phyloP scores from a whole-genome alignment of 2,113 vertebrate genomes.

The Myxocyprinus asiaticus region DNA sequence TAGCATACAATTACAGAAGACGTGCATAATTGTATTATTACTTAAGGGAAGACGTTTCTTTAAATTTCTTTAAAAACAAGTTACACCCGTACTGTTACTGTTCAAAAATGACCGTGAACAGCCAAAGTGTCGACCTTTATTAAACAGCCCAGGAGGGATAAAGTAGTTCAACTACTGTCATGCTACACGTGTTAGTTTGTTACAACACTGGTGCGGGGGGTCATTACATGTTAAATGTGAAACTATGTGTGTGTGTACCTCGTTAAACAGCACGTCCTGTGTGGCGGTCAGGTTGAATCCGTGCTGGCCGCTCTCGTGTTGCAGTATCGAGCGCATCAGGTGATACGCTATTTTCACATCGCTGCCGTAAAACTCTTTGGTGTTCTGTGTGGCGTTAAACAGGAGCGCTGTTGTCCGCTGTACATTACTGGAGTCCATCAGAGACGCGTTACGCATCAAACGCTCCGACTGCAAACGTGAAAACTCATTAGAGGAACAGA shows the following conservation, averaged over 20 bases:
- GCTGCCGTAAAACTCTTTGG: conserved; percentile 81
- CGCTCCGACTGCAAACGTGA: conserved; percentile 76
- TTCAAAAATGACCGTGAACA: no score
- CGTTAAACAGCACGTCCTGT: conserved; percentile 91
- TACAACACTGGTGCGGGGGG: no score
- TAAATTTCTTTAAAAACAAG: no score
- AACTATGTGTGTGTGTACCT: conserved; percentile 73
- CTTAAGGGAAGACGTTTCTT: no score
- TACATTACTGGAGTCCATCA: conserved; percentile 76
- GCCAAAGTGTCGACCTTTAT: no score
- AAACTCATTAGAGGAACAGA: not conserved
- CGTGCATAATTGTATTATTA: no score
- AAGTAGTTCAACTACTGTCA: no score
- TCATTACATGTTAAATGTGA: no score
- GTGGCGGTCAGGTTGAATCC: conserved; percentile 91
- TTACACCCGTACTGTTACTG: no score
- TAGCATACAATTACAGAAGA: no score
- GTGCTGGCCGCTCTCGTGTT: conserved; percentile 83
- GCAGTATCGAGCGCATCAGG: conserved; percentile 82
- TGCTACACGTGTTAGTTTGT: no score
- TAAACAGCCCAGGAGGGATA: no score
- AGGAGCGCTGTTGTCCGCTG: conserved; percentile 79
- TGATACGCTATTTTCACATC: conserved; percentile 87
- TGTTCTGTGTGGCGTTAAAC: conserved; percentile 81
- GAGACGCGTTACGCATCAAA: conserved; percentile 76